Percentiles rank a stretch among this genome's conserved stretches.
Evolutionary conservation across 2,888 invertebrate genomes (phyloP).

Genomic region (Hirtodrosophila histrioides): DNA sequence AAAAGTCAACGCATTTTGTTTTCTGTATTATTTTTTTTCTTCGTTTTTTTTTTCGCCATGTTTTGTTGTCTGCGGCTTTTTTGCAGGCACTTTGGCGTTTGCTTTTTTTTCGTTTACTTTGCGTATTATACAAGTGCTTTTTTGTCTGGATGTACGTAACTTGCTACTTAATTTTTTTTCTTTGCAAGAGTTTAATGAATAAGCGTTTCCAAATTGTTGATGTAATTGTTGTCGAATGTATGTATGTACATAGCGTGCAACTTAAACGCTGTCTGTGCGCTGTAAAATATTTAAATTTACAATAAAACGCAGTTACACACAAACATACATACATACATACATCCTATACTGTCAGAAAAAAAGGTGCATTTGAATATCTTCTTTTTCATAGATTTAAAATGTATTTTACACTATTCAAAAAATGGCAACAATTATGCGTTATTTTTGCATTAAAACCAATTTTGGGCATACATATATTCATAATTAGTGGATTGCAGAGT

Average conservation of each 20-base stretch:
- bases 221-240: constrained; percentile 39
- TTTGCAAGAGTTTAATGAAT: constrained; percentile 36
- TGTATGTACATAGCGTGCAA: too few species aligned
- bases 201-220: constrained; percentile 30
- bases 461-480: too few species aligned
- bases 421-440: too few species aligned
- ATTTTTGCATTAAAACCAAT: too few species aligned
- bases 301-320: constrained; percentile 30
- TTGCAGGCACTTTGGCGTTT: constrained; percentile 34
- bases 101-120: constrained; percentile 27
- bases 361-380: too few species aligned
- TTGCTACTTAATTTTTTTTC: constrained; percentile 17
- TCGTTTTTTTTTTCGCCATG: constrained; percentile 4
- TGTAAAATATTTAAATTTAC: constrained; percentile 35
- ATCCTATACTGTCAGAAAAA: too few species aligned
- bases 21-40: constrained; percentile 1
- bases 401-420: too few species aligned
- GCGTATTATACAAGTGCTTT: constrained; percentile 55
- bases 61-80: constrained; percentile 44
- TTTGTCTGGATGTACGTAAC: constrained; percentile 5
- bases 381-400: too few species aligned
- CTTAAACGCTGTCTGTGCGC: constrained; percentile 25
- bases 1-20: constrained; percentile 46
- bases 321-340: neutral
- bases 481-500: too few species aligned